Conservation (phyloP, 2,113 vertebrate species). For the Scytalopus superciliaris region DNA sequence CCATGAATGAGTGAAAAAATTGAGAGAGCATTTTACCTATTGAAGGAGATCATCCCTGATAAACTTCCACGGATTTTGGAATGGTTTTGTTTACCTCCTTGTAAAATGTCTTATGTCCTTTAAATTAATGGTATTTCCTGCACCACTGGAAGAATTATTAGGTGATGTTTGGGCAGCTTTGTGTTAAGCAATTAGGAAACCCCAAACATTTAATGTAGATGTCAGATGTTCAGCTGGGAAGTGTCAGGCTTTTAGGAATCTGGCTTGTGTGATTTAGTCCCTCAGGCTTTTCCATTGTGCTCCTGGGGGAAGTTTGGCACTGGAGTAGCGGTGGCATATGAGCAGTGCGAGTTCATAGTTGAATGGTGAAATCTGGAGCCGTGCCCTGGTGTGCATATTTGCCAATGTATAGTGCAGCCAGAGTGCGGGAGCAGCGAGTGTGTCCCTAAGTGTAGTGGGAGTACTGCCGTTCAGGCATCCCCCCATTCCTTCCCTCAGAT, state of each 20-base stretch:
- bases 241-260: neutral
- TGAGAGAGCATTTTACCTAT: neutral
- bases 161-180: neutral
- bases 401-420: neutral
- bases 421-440: fast-evolving
- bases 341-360: neutral
- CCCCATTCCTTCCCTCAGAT: neutral
- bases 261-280: neutral
- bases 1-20: neutral
- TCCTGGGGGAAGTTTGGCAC: conserved; percentile 58
- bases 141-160: neutral
- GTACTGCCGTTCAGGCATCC: neutral
- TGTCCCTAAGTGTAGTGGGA: fast-evolving
- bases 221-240: neutral
- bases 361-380: neutral
- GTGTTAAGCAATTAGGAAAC: neutral
- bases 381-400: neutral
- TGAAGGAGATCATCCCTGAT: neutral
- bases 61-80: neutral
- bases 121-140: neutral
- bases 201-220: neutral
- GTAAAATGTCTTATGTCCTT: neutral
- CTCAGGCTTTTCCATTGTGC: conserved; percentile 22
- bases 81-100: neutral
- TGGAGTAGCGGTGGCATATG: neutral